These are phyloP conservation scores for Thunnus maccoyii DNA, from an alignment of 2,113 vertebrate genomes.

Conservation along the genomic window DNA sequence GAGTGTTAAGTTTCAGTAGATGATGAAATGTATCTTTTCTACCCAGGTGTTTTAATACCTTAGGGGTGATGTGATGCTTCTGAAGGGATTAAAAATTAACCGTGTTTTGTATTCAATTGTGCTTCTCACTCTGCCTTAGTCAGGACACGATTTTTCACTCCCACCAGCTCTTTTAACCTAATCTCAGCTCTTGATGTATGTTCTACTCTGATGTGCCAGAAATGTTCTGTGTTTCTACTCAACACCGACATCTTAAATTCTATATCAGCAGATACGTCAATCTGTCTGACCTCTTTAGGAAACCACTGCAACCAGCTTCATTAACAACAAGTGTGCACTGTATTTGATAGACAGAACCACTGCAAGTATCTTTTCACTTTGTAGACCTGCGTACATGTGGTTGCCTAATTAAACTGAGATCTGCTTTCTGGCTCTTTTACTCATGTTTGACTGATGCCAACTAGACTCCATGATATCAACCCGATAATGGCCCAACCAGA, in stretches of 20 bases:
- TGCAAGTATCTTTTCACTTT: background rate
- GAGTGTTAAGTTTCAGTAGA: background rate
- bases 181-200: background rate
- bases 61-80: background rate
- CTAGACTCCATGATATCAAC: background rate
- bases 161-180: background rate
- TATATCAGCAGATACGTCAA: background rate
- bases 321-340: background rate
- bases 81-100: background rate
- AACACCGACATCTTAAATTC: background rate
- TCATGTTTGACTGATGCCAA: too few relatives aligned
- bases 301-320: background rate
- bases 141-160: slow-evolving; percentile 6
- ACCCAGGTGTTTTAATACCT: background rate
- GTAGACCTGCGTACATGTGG: background rate
- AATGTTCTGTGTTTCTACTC: background rate
- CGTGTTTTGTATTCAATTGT: background rate
- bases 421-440: too few relatives aligned
- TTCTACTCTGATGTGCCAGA: background rate
- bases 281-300: background rate
- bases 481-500: background rate
- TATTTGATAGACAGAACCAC: background rate
- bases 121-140: background rate
- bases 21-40: background rate
- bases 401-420: background rate